Evolutionary conservation across 1,140 invertebrate species (phyloP).

Genomic region (Brachionus paranguensis): DNA sequence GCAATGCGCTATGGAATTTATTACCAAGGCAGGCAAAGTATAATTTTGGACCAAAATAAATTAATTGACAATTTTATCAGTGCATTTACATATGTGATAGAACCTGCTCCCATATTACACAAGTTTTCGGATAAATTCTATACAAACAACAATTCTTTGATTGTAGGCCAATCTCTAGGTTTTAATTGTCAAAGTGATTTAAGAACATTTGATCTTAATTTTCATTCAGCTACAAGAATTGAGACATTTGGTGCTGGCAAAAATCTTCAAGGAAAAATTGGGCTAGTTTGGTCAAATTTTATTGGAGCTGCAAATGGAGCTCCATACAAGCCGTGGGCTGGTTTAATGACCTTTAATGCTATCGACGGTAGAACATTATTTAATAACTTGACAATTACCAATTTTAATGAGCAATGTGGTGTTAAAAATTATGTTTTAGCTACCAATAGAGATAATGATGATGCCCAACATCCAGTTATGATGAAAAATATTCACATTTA

Average conservation of each 20-base stretch:
- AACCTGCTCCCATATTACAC: neutral
- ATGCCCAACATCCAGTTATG: slow-evolving; percentile 27
- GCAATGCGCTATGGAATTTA: slow-evolving; percentile 29
- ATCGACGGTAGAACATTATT: neutral
- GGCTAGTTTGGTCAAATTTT: slow-evolving; percentile 43
- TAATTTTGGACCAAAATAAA: neutral
- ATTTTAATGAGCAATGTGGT: neutral
- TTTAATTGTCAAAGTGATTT: neutral
- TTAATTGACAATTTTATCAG: neutral
- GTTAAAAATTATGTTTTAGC: neutral
- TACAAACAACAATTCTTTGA: neutral
- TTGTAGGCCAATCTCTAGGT: neutral
- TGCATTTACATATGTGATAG: neutral
- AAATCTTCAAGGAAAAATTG: too few species aligned
- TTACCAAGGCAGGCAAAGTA: neutral
- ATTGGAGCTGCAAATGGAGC: slow-evolving; percentile 44
- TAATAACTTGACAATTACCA: neutral
- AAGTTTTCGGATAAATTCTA: neutral
- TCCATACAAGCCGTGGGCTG: slow-evolving; percentile 44
- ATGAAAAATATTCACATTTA: neutral
- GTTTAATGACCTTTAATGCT: neutral
- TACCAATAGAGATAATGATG: neutral
- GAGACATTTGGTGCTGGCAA: neutral
- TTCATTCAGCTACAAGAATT: neutral
- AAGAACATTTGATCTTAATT: neutral